Evolutionary conservation across 2,888 invertebrate species (phyloP).

Genomic region (Thera obeliscata): DNA sequence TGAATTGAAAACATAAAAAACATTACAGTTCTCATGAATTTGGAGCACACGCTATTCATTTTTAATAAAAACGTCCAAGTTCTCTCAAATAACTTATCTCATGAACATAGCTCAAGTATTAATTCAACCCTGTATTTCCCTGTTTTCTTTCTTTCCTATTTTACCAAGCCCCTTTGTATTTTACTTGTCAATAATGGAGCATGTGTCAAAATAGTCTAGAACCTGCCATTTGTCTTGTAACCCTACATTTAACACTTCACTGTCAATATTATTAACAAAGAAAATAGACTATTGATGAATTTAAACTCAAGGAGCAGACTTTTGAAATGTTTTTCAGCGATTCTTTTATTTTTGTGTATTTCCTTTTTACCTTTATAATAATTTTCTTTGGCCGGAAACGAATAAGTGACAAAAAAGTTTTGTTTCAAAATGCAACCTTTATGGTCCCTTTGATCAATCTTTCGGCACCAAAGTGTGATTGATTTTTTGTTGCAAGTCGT

Average conservation of each 20-base stretch:
- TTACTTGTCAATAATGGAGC: not conserved
- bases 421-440: slow-evolving; percentile 11
- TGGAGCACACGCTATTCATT: no score
- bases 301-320: not conserved
- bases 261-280: slow-evolving; percentile 16
- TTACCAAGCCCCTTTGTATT: not conserved
- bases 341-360: not conserved
- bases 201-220: slow-evolving; percentile 22
- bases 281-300: not conserved
- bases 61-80: no score
- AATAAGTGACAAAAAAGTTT: slow-evolving; percentile 19
- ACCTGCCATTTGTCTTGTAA: slow-evolving; percentile 7
- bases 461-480: slow-evolving; percentile 30
- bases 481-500: slow-evolving; percentile 30
- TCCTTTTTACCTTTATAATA: not conserved
- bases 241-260: slow-evolving; percentile 10
- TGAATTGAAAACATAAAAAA: no score
- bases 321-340: not conserved
- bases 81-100: no score
- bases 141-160: not conserved
- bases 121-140: no score
- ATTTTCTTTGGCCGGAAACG: slow-evolving; percentile 12
- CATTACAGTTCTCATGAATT: no score
- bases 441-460: slow-evolving; percentile 24
- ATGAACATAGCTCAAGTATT: no score